These are phyloP conservation scores for Tichodroma muraria DNA, from an alignment of 2,113 vertebrate species.

Conservation along the genomic window DNA sequence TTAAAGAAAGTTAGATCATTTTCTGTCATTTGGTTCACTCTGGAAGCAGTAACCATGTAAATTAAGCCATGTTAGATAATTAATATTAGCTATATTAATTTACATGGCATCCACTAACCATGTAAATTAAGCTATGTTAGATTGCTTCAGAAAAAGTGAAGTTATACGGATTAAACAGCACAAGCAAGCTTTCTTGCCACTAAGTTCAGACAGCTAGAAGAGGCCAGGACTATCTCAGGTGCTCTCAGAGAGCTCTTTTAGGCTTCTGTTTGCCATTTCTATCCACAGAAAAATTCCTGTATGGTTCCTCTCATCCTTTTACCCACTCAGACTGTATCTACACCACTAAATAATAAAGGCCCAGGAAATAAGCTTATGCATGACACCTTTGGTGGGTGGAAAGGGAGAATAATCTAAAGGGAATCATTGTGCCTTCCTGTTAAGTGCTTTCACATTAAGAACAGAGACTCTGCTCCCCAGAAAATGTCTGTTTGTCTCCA, in stretches of 20 bases:
- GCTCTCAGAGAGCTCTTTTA: background rate
- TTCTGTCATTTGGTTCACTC: background rate
- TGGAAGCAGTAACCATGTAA: background rate
- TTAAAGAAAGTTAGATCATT: background rate
- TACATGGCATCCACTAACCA: background rate
- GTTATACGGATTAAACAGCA: background rate
- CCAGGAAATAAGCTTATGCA: background rate
- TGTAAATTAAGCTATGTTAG: background rate
- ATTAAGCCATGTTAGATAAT: background rate
- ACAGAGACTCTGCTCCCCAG: background rate
- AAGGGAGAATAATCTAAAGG: background rate
- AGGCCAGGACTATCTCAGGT: background rate
- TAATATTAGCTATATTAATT: too few relatives aligned
- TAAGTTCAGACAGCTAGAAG: background rate
- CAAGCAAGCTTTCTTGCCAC: background rate
- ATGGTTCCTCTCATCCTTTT: background rate
- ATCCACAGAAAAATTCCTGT: background rate
- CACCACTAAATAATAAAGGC: background rate
- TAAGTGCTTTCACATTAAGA: background rate
- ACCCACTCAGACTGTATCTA: background rate
- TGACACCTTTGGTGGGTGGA: accelerated
- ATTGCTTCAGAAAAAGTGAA: background rate
- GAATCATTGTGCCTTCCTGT: background rate
- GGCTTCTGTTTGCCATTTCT: background rate
- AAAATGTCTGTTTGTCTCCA: background rate